A percentile compares a stretch with the other conserved stretches of the same genome.
Conservation (phyloP, 1,140 invertebrate genomes). For the Steinernema feltiae region DNA sequence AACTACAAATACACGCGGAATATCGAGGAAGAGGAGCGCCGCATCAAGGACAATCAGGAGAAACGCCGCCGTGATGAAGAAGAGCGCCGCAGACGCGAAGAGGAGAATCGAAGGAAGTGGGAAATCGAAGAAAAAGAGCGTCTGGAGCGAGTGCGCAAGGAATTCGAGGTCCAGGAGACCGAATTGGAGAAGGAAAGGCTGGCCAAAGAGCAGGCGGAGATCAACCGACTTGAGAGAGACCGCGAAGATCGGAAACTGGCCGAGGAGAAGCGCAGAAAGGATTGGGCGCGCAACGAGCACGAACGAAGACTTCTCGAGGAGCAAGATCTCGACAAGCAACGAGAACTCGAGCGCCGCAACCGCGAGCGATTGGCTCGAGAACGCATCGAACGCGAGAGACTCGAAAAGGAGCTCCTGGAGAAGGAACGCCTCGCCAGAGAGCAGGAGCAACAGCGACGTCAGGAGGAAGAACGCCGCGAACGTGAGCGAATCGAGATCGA, state of each 20-base stretch:
- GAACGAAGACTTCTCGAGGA: constrained; percentile 47
- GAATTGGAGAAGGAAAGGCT: constrained; percentile 25
- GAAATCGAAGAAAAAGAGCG: constrained; percentile 47
- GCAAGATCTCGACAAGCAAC: constrained; percentile 42
- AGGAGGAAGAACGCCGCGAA: constrained; percentile 49
- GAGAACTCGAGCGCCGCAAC: constrained; percentile 43
- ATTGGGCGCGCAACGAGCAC: constrained; percentile 53
- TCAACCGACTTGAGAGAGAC: constrained; percentile 29
- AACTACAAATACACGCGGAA: constrained; percentile 43
- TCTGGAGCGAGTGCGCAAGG: constrained; percentile 43
- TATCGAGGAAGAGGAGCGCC: constrained; percentile 54
- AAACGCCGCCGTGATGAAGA: constrained; percentile 48
- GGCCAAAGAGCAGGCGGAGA: constrained; percentile 30
- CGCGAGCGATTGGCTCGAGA: constrained; percentile 37
- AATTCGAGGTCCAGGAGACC: constrained; percentile 38
- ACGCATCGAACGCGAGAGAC: constrained; percentile 42
- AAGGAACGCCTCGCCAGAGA: constrained; percentile 31
- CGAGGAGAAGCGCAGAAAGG: constrained; percentile 37
- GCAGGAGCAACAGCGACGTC: constrained; percentile 29
- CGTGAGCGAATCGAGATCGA: constrained; percentile 45
- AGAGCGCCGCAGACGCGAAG: constrained; percentile 46
- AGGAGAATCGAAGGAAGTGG: constrained; percentile 42
- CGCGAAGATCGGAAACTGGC: constrained; percentile 28
- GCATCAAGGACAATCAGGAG: constrained; percentile 49
- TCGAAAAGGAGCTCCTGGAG: constrained; percentile 46